phyloP scores from a whole-genome alignment of 1,140 invertebrate genomes.

The Drosophila melanogaster region DNA sequence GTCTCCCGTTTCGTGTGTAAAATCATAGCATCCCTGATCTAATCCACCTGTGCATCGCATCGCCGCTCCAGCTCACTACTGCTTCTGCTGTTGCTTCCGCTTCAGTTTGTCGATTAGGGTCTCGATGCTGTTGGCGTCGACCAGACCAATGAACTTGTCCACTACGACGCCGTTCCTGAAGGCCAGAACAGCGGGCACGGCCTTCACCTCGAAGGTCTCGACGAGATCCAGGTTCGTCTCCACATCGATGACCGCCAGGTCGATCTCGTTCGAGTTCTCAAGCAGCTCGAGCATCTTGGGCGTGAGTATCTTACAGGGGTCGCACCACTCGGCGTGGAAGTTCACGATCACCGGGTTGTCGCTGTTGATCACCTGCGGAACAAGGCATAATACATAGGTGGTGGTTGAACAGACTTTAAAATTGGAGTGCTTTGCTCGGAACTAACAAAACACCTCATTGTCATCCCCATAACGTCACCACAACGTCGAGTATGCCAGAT shows the following conservation, averaged over 20 bases:
- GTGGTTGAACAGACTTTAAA: too few relatives aligned
- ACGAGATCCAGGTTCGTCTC: conserved; percentile 93
- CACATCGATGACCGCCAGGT: conserved; percentile 96
- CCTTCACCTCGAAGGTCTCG: conserved; percentile 93
- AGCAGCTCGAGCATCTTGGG: conserved; percentile 94
- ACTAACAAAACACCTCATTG: too few relatives aligned
- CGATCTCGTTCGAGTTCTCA: conserved; percentile 90
- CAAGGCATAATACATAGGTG: neutral
- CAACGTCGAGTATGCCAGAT: too few relatives aligned
- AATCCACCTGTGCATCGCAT: neutral
- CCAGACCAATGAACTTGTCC: conserved; percentile 96
- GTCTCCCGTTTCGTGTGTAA: conserved; percentile 29
- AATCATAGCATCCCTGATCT: conserved; percentile 12
- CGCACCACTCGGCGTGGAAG: conserved; percentile 96
- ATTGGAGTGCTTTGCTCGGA: too few relatives aligned
- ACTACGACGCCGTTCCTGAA: conserved; percentile 94
- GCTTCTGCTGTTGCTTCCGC: conserved; percentile 69
- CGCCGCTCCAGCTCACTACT: conserved; percentile 14
- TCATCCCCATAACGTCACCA: neutral
- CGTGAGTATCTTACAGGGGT: conserved; percentile 97
- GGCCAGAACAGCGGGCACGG: conserved; percentile 95
- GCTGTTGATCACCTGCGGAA: conserved; percentile 91
- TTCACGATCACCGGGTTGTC: conserved; percentile 93
- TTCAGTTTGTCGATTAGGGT: conserved; percentile 91
- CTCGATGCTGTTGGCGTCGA: conserved; percentile 93